Base-by-base conservation (phyloP, 1,140 invertebrate species). In the Ephestia elutella region DNA sequence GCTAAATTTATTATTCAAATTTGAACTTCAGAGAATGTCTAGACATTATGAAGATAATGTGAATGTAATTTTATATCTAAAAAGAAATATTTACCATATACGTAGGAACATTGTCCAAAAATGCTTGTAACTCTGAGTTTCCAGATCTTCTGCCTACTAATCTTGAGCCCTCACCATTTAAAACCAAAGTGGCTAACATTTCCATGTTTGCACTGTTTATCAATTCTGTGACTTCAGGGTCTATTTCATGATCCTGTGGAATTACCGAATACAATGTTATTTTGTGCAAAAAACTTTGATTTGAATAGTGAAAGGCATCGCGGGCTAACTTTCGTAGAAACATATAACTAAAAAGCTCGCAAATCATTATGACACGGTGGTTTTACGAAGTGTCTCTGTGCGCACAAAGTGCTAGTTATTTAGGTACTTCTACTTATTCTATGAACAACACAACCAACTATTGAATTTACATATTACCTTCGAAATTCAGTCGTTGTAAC, bases 91-190 rank as follows among this genome's bases (percentile, higher is more conserved):
- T 90, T 89, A 96, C 96, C 94, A 98, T 96, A 74, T 97, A 97
- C 19, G 92, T 91, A 5, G 96, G 96, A 49, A 98, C 94, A 75
- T 97, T 96, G 72, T 96, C 93, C 49, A 98, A 90, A 87, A 98
- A 98, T 5, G 94, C 92, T 83, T 98, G 95, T 13, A 97, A 91
- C 86, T 98, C 96, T 0, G 92, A 89, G 82, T 97, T 94, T 44
- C 90, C 88, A 21, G 95, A 95, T 50, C 90, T 92, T 64, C 92
- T 89, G 0, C 93, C 93, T 20, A 96, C 86, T 35, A 98, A 86
- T 73, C 93, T 91, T 59, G 93, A 92, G 0, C 96, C 96, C 71
- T 96, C 93, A 2, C 96, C 96, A 62, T 95, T 95, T 7, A 98
- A 89, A 1, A 98, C 96, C 66, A 96, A 87, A 56, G 94, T 91